Base-by-base conservation (phyloP, 2,888 invertebrate species). In the Torymus texanus region DNA sequence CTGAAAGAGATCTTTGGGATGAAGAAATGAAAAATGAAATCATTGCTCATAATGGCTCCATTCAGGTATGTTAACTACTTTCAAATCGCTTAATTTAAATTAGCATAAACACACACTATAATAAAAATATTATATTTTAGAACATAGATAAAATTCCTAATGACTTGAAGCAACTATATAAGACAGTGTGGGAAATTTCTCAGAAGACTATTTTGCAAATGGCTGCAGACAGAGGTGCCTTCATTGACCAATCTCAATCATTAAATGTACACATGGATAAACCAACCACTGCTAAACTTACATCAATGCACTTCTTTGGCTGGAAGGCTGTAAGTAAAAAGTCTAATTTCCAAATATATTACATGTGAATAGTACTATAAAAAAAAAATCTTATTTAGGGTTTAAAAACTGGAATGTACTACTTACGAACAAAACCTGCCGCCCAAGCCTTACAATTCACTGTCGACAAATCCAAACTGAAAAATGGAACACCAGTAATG, bases 161-260 rank as follows among this genome's bases (percentile, higher is more conserved):
- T 84, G 93, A 97, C 81, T 92, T 98, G 65, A 95, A 97, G 87
- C 93, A 93, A 0, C 92, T 98, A 14, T 98, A 98, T 90, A 98
- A 98, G 91, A 98, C 98, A 0, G 97, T 98, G 1, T 98, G 98
- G 98, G 98, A 99, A 91, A 95, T 98, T 83, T 95, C 97, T 1
- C 98, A 99, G 82, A 97, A 97, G 90, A 94, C 94, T 0, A 94
- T 98, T 8, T 93, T 99, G 29, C 94, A 98, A 90, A 98, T 99
- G 98, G 98, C 99, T 13, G 98, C 98, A 0, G 99, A 98, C 90
- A 93, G 99, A 83, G 99, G 98, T 2, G 97, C 99, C 0, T 99
- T 96, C 89, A 98, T 99, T 86, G 99, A 99, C 91, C 99, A 99
- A 91, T 98, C 98, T 83, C 99, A 99, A 89, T 98, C 98, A 0